These are phyloP conservation scores for Acanthaster planci DNA, from an alignment of 35 echinoderm and acorn worm species.

Conservation along the genomic window DNA sequence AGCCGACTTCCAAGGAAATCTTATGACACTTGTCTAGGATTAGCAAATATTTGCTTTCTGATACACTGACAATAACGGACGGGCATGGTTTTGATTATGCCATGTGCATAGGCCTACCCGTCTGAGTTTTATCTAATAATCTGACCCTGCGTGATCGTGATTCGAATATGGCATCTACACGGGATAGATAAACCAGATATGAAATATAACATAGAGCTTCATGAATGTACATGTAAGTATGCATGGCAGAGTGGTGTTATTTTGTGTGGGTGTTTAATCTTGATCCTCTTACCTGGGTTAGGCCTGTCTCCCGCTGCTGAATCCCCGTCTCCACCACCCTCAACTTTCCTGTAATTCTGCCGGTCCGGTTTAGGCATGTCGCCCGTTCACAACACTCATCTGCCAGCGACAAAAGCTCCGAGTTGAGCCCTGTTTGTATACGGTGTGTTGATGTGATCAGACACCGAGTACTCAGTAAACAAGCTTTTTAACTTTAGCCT, in stretches of 20 bases:
- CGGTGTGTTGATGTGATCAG: too few species aligned
- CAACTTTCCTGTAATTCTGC: slow-evolving; percentile 6
- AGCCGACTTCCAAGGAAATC: too few species aligned
- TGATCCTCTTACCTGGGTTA: not conserved
- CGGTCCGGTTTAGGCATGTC: slow-evolving; percentile 9
- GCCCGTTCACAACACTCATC: not conserved
- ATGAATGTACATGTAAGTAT: not conserved
- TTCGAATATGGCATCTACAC: not conserved
- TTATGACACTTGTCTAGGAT: too few species aligned
- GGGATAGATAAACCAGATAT: not conserved
- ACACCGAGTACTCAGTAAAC: too few species aligned
- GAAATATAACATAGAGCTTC: not conserved
- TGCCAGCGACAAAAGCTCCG: too few species aligned
- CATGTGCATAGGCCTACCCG: not conserved
- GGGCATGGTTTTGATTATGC: too few species aligned
- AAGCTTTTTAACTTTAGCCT: too few species aligned
- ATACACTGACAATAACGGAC: too few species aligned
- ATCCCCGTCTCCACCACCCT: not conserved
- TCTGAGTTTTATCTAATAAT: not conserved
- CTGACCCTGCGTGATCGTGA: not conserved
- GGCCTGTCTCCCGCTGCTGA: not conserved
- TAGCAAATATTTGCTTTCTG: too few species aligned
- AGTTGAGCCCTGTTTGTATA: too few species aligned
- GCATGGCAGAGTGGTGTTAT: not conserved
- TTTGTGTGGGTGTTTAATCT: not conserved